A percentile compares a stretch with the other conserved stretches of the same genome.
phyloP scores from a whole-genome alignment of 37 sponge, comb jelly and placozoan species.

The Crambe crambe region DNA sequence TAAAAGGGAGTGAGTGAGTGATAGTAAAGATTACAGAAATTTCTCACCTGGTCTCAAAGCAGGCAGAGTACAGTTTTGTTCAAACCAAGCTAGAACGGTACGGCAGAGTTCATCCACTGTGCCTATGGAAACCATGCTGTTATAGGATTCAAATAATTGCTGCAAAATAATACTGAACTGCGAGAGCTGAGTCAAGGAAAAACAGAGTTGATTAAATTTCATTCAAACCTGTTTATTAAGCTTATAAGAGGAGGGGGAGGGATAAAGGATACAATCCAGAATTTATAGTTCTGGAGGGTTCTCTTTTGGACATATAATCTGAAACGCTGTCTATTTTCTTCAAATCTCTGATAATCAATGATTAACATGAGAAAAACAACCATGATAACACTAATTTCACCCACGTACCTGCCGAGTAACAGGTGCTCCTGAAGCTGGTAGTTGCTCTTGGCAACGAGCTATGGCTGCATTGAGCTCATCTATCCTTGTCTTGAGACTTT shows the following conservation, averaged over 20 bases:
- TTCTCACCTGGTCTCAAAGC: conserved; percentile 77
- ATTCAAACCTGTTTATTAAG: too few relatives aligned
- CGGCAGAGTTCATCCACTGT: conserved; percentile 74
- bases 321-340: conserved; percentile 75
- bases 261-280: conserved; percentile 94
- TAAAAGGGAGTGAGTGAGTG: background rate
- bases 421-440: conserved; percentile 87
- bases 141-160: conserved; percentile 86
- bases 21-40: background rate
- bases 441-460: conserved; percentile 67
- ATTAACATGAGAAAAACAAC: background rate
- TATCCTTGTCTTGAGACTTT: conserved; percentile 43
- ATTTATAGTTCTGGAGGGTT: conserved; percentile 82
- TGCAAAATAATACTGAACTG: conserved; percentile 84
- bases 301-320: conserved; percentile 66
- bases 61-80: conserved; percentile 80
- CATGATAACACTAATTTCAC: too few relatives aligned
- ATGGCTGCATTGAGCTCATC: conserved; percentile 69
- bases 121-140: conserved; percentile 72
- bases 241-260: too few relatives aligned
- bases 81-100: conserved; percentile 78
- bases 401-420: conserved; percentile 78
- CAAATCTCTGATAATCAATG: conserved; percentile 55
- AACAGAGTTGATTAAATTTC: background rate
- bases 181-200: conserved; percentile 14